Base-by-base conservation (phyloP, 2,888 invertebrate genomes). In the Lycia hirtaria region DNA sequence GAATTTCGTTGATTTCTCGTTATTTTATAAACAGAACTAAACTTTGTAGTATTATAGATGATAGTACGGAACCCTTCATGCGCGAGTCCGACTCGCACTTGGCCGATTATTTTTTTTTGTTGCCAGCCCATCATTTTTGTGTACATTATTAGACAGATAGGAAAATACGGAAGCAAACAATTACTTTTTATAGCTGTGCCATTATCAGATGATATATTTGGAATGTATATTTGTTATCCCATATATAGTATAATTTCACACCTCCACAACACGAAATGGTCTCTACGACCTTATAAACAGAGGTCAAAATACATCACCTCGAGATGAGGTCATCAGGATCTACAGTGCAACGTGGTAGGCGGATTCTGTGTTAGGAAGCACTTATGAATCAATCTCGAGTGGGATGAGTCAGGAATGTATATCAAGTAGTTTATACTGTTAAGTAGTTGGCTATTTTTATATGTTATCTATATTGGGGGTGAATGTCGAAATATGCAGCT, bases 261-360 rank as follows among this genome's bases (percentile, higher is more conserved):
- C 1, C 1, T 41, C 9, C 10, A 19, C 30, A n/a, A 37, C 10
- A 17, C 14, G 28, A 28, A 20, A 28, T 30, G n/a, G 10, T 17
- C 47, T 24, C 9, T 45, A 12, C 17, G 5, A 17, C 9, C 24
- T 17, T 32, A 32, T 6, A 0, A 9, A 26, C 17, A 41, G 26
- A 55, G 55, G 48, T 55, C 48, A 55, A 37, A 55, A 43, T 14
- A 38, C 28, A 41, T n/a, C 32, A 19, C 30, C 22, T 4, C 14
- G 17, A 22, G 47, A 35, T 55, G 55, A 55, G 19, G 15, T 55
- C 55, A 55, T 55, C 41, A 17, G 35, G 15, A 40, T 47, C 30
- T 38, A n/a, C 20, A 33, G 17, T 55, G 55, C 48, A 49, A 5
- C 6, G n/a, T n/a, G 10, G 48, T 48, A 43, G 48, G 48, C 33